Conservation (phyloP, 2,113 vertebrate species). For the Rutilus rutilus region DNA sequence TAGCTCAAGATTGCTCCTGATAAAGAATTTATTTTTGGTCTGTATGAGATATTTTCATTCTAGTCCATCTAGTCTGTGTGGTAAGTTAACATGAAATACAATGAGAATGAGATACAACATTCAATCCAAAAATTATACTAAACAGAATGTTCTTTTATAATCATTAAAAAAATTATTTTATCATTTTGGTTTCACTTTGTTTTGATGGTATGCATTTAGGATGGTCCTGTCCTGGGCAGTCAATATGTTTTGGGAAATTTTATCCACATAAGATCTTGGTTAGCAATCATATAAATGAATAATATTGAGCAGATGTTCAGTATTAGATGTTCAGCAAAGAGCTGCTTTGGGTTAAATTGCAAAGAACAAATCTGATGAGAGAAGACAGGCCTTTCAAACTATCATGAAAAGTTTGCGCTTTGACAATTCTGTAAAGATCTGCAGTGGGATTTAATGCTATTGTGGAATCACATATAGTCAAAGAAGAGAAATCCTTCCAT, state of each 20-base stretch:
- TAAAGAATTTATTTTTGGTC: neutral
- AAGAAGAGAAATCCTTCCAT: neutral
- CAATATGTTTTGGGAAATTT: neutral
- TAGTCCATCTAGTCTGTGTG: neutral
- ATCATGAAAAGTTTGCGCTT: neutral
- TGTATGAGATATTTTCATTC: neutral
- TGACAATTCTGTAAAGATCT: neutral
- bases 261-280: neutral
- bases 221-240: too few relatives aligned
- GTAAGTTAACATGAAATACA: neutral
- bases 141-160: neutral
- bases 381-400: slow-evolving; percentile 15
- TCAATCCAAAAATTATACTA: neutral
- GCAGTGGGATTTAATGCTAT: neutral
- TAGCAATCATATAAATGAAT: slow-evolving; percentile 7
- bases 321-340: too few relatives aligned
- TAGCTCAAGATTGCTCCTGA: neutral
- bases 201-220: too few relatives aligned
- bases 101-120: neutral
- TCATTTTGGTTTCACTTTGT: too few relatives aligned
- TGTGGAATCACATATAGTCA: neutral
- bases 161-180: neutral
- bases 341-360: slow-evolving; percentile 22
- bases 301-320: slow-evolving; percentile 40
- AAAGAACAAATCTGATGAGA: slow-evolving; percentile 37